A percentile compares a stretch with the other conserved stretches of the same genome.
Conservation (phyloP, 2,113 vertebrate genomes). For the Actenoides hombroni region DNA sequence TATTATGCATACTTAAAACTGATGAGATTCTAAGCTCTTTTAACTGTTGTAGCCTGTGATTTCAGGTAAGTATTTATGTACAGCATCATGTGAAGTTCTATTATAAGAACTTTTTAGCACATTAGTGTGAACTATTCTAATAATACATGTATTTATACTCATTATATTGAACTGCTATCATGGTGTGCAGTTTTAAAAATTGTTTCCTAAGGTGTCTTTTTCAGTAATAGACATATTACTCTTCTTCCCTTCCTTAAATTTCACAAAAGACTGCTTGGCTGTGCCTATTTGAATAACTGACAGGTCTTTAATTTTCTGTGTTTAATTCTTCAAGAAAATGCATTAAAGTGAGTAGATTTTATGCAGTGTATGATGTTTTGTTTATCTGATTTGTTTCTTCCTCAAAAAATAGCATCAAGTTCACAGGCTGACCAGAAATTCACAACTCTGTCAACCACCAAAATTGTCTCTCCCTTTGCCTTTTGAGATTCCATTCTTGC, state of each 20-base stretch:
- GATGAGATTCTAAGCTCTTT: not conserved
- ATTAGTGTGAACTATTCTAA: slow-evolving; percentile 32
- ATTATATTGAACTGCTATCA: slow-evolving; percentile 4
- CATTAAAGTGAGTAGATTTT: not conserved
- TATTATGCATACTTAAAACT: not conserved
- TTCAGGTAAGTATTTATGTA: slow-evolving; percentile 33
- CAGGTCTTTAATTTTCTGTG: not conserved
- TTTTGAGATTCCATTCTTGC: not conserved
- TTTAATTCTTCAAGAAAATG: not conserved
- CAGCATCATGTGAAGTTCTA: not conserved
- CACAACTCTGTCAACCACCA: not conserved
- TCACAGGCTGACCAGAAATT: not conserved
- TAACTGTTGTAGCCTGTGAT: slow-evolving; percentile 7
- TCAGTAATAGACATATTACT: not conserved
- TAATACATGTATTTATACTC: slow-evolving; percentile 14
- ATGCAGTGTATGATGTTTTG: not conserved
- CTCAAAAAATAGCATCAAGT: not conserved
- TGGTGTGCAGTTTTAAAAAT: slow-evolving; percentile 1
- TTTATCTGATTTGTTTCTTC: not conserved
- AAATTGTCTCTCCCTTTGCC: not conserved
- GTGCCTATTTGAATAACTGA: not conserved
- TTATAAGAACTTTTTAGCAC: slow-evolving; percentile 28
- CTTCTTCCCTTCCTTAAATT: not conserved
- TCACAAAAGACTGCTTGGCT: not conserved
- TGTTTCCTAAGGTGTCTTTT: slow-evolving; percentile 9